phyloP scores from a whole-genome alignment of 1,140 invertebrate species.

The Brachionus paranguensis region DNA sequence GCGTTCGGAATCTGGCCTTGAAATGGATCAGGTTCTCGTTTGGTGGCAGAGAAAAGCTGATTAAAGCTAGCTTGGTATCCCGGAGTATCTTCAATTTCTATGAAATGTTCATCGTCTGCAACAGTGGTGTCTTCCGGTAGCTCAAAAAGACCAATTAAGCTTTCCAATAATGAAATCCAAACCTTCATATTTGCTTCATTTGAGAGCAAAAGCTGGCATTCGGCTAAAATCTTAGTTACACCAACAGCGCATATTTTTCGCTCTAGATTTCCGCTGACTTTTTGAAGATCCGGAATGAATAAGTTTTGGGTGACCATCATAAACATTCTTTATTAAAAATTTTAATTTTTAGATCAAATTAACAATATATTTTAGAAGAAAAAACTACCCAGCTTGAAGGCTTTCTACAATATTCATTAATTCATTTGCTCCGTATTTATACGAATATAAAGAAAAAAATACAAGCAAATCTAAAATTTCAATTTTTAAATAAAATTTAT shows the following conservation, averaged over 20 bases:
- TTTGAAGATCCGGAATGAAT: conserved; percentile 75
- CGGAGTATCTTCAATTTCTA: conserved; percentile 74
- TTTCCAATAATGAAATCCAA: conserved; percentile 63
- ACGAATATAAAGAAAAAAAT: conserved; percentile 77
- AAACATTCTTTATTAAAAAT: conserved; percentile 68
- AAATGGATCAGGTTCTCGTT: conserved; percentile 29
- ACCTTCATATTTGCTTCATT: conserved; percentile 63
- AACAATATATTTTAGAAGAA: neutral
- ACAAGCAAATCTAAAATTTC: conserved; percentile 64
- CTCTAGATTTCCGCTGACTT: conserved; percentile 72
- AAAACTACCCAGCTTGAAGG: conserved; percentile 70
- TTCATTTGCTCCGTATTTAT: conserved; percentile 67
- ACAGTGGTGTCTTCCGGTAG: conserved; percentile 72
- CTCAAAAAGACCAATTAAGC: conserved; percentile 78
- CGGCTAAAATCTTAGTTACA: conserved; percentile 73
- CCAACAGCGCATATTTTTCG: conserved; percentile 82
- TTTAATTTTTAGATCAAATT: neutral
- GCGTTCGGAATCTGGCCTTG: conserved; percentile 24
- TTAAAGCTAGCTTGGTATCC: conserved; percentile 41
- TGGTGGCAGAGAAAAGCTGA: conserved; percentile 23
- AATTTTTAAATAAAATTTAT: neutral
- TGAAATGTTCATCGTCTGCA: conserved; percentile 75
- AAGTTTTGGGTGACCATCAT: conserved; percentile 84
- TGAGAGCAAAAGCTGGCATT: conserved; percentile 64
- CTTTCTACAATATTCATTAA: conserved; percentile 74